Conservation (phyloP, 2,797 vertebrate genomes). For the Acrocephalus scirpaceus region DNA sequence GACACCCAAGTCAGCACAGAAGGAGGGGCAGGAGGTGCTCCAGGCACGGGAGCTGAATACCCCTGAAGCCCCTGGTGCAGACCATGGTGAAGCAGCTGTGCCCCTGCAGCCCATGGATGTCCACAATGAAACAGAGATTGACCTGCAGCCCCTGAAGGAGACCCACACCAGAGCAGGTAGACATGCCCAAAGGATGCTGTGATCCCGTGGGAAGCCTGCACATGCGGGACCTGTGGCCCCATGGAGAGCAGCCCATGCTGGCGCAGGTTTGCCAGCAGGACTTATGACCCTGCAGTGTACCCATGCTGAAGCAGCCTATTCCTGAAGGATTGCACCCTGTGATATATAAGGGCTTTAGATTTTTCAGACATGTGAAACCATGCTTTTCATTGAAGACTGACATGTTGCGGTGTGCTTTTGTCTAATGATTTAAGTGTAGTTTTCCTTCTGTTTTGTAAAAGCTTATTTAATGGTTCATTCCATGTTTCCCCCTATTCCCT, state of each 20-base stretch:
- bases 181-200: not conserved
- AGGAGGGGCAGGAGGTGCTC: not conserved
- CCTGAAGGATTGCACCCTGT: not conserved
- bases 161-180: not conserved
- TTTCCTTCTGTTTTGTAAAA: too few relatives aligned
- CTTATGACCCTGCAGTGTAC: not conserved
- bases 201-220: not conserved
- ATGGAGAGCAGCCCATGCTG: not conserved
- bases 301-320: not conserved
- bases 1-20: not conserved
- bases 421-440: too few relatives aligned
- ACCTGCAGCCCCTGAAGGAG: not conserved
- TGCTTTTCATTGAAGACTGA: not conserved
- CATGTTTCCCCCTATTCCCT: too few relatives aligned
- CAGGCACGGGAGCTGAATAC: not conserved
- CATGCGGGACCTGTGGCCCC: not conserved
- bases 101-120: not conserved
- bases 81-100: not conserved
- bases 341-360: not conserved
- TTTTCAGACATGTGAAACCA: not conserved
- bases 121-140: not conserved
- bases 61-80: not conserved
- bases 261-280: not conserved
- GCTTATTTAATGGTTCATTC: too few relatives aligned
- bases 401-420: too few relatives aligned